Evolutionary conservation across 2,113 vertebrate genomes (phyloP), one percentile per base, ranked within the genome.

Genomic region (Heteronetta atricapilla): DNA sequence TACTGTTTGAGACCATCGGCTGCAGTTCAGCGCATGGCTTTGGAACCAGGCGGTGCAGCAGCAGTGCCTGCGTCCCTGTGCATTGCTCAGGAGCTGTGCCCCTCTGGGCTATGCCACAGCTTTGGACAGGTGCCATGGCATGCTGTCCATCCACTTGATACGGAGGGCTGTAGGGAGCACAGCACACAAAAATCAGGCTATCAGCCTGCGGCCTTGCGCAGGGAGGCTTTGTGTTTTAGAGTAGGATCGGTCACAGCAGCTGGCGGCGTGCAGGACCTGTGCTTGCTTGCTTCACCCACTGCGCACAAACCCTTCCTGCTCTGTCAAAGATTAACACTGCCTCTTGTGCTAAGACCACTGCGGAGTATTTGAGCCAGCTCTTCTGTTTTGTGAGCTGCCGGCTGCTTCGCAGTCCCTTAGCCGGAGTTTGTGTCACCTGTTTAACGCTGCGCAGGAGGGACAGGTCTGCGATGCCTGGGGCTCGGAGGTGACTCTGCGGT

Each of bases 361-460:
- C 25, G 25, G 69, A 18, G 33, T 23, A 2, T 20, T 66, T 40
- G 52, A 70, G 38, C 29, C 34, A 73, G n/a, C 48, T 77, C 15
- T 81, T 34, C 53, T 28, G 31, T 31, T 46, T 18, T 40, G 36
- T 31, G 25, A 23, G 11, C 53, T 59, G 40, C 69, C 36, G 59
- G 15, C 63, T 66, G 67, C 34, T 75, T 55, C 13, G 3, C 56
- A 36, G 23, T 63, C n/a, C 29, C 40, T 10, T 55, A 3, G 23
- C 1, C 44, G 31, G 74, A 53, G 22, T 48, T 40, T 13, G 16
- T 34, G 2, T 69, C 33, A 67, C 55, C 20, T 13, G 5, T 42
- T 34, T 36, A n/a, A 3, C 21, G 31, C 1, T 0, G 6, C 3
- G 0, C 0, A 0, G 55, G 44, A 88, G 36, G 11, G 40, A 59